Evolutionary conservation across 2,113 vertebrate species (phyloP).

Genomic region (Spermophilus dauricus): DNA sequence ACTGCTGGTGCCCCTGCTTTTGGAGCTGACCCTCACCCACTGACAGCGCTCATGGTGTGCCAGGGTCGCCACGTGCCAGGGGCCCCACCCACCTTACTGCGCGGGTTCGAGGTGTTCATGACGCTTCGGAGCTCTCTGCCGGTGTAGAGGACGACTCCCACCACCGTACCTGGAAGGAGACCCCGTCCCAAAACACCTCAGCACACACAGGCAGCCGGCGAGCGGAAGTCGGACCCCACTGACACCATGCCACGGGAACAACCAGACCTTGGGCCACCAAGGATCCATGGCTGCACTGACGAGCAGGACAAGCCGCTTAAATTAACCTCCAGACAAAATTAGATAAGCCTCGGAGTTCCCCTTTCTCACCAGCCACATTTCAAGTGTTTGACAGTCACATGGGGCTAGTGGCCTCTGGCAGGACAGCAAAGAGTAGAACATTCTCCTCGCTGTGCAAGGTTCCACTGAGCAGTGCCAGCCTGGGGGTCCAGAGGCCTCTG

Average conservation of each 20-base stretch:
- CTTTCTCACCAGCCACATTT: neutral
- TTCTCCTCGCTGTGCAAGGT: rapidly evolving
- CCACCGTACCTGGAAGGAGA: constrained; percentile 92
- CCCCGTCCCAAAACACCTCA: neutral
- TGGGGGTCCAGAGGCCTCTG: neutral
- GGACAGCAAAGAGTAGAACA: rapidly evolving
- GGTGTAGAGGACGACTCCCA: constrained; percentile 98
- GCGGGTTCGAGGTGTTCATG: constrained; percentile 98
- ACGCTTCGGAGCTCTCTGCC: constrained; percentile 97
- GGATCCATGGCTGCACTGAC: rapidly evolving
- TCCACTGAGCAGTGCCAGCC: rapidly evolving
- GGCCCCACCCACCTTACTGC: constrained; percentile 93
- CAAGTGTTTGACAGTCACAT: rapidly evolving
- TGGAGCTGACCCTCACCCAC: neutral
- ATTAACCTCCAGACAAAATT: neutral
- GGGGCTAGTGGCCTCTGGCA: rapidly evolving
- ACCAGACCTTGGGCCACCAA: neutral
- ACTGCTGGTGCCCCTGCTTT: neutral
- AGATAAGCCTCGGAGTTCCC: rapidly evolving
- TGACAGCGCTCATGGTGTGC: rapidly evolving
- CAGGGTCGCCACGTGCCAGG: rapidly evolving
- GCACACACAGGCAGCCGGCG: rapidly evolving
- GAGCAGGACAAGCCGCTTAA: rapidly evolving
- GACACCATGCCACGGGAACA: rapidly evolving
- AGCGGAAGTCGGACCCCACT: rapidly evolving